phyloP scores from a whole-genome alignment of 2,888 invertebrate species.

The Pachliopta kotzebuea region DNA sequence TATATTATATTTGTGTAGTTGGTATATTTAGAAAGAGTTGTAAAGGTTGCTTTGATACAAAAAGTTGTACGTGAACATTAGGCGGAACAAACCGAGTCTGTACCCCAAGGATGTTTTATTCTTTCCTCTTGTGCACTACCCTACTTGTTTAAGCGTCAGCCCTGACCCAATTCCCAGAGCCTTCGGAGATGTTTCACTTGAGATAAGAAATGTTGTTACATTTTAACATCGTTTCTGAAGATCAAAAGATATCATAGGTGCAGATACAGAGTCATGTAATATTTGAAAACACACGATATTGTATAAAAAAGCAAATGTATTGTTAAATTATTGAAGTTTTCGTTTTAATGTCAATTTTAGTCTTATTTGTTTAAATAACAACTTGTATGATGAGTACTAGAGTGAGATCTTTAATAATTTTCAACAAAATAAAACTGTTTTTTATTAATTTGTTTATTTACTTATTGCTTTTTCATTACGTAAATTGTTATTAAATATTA shows the following conservation, averaged over 20 bases:
- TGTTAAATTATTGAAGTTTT: too few relatives aligned
- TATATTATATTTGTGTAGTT: not conserved
- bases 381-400: too few relatives aligned
- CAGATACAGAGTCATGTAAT: too few relatives aligned
- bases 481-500: too few relatives aligned
- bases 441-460: too few relatives aligned
- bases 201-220: slow-evolving; percentile 43
- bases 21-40: not conserved
- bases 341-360: too few relatives aligned
- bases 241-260: not conserved
- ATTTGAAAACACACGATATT: too few relatives aligned
- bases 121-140: slow-evolving; percentile 42
- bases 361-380: too few relatives aligned
- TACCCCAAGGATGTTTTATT: slow-evolving; percentile 38
- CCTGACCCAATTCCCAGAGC: slow-evolving; percentile 61
- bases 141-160: slow-evolving; percentile 46
- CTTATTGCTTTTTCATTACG: too few relatives aligned
- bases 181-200: slow-evolving; percentile 51
- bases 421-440: too few relatives aligned
- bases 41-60: not conserved
- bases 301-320: too few relatives aligned
- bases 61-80: slow-evolving; percentile 10
- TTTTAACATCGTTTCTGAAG: slow-evolving; percentile 10
- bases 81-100: slow-evolving; percentile 15
- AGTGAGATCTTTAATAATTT: too few relatives aligned